phyloP scores from a whole-genome alignment of 2,888 invertebrate genomes.

The Chelonus formosanus region DNA sequence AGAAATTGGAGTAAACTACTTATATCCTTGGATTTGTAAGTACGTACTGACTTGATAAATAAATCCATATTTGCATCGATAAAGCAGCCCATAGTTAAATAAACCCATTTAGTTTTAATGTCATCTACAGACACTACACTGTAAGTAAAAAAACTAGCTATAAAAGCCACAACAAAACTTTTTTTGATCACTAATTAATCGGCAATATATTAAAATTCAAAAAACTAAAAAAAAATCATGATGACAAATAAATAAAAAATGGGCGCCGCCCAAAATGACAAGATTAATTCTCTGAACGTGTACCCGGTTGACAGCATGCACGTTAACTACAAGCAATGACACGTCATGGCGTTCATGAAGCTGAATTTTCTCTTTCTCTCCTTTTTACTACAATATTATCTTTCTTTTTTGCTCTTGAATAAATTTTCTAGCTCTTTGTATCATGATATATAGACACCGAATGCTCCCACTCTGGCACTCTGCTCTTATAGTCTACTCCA shows the following conservation, averaged over 20 bases:
- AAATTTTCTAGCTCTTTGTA: neutral
- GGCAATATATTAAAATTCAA: neutral
- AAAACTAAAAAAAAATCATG: neutral
- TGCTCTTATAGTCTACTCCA: too few species aligned
- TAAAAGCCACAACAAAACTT: too few species aligned
- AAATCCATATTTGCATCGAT: slow-evolving; percentile 41
- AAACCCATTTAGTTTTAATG: slow-evolving; percentile 44
- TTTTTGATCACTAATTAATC: too few species aligned
- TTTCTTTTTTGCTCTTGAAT: neutral
- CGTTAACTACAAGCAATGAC: slow-evolving; percentile 28
- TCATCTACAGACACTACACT: neutral
- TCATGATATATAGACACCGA: too few species aligned
- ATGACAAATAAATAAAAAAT: slow-evolving; percentile 5
- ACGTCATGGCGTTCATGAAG: slow-evolving; percentile 25
- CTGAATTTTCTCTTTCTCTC: neutral
- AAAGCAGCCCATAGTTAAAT: slow-evolving; percentile 37
- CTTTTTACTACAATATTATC: slow-evolving; percentile 1
- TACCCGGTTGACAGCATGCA: slow-evolving; percentile 34
- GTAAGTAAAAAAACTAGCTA: too few species aligned
- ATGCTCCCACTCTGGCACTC: too few species aligned
- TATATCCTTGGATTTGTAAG: slow-evolving; percentile 10
- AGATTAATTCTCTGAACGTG: slow-evolving; percentile 33
- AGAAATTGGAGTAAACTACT: too few species aligned
- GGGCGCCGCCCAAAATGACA: slow-evolving; percentile 39
- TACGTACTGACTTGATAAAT: slow-evolving; percentile 46